These are phyloP conservation scores for Epistrophe eligans DNA, from an alignment of 2,888 invertebrate genomes.

Conservation along the genomic window DNA sequence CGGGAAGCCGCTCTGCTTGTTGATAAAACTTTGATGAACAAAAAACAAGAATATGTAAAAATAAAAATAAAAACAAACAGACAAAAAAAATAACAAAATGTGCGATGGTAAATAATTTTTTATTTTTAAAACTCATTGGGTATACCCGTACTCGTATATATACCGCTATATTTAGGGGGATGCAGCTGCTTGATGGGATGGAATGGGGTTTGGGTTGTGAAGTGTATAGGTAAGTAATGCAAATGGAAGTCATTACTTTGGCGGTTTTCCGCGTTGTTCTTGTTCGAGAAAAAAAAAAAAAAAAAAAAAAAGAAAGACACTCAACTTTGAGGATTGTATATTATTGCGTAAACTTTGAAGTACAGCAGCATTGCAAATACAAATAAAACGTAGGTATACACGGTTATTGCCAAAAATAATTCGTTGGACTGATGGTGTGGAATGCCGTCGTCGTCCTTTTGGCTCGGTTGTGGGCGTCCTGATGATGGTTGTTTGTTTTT, in stretches of 20 bases:
- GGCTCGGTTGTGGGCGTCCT: neutral
- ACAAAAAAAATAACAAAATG: conserved; percentile 30
- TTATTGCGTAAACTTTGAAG: conserved; percentile 28
- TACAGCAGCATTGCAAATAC: conserved; percentile 30
- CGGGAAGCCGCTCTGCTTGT: conserved; percentile 22
- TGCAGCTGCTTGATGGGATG: conserved; percentile 40
- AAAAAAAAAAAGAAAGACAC: neutral
- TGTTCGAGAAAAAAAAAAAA: neutral
- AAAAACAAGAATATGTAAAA: conserved; percentile 35
- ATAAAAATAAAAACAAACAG: conserved; percentile 5
- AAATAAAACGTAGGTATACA: conserved; percentile 53
- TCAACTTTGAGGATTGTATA: conserved; percentile 21
- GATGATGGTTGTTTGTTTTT: conserved; percentile 37
- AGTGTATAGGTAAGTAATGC: conserved; percentile 35
- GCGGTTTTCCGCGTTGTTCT: conserved; percentile 51
- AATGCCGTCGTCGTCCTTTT: neutral
- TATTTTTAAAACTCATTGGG: conserved; percentile 37
- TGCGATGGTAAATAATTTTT: conserved; percentile 50
- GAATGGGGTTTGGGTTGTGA: neutral
- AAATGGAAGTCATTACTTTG: conserved; percentile 69
- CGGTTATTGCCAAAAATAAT: conserved; percentile 64
- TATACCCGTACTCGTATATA: too few relatives aligned
- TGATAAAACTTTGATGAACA: conserved; percentile 73
- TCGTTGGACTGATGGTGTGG: conserved; percentile 41
- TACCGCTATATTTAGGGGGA: conserved; percentile 9